phyloP scores from a whole-genome alignment of 2,797 vertebrate genomes.

The Florisuga fusca region DNA sequence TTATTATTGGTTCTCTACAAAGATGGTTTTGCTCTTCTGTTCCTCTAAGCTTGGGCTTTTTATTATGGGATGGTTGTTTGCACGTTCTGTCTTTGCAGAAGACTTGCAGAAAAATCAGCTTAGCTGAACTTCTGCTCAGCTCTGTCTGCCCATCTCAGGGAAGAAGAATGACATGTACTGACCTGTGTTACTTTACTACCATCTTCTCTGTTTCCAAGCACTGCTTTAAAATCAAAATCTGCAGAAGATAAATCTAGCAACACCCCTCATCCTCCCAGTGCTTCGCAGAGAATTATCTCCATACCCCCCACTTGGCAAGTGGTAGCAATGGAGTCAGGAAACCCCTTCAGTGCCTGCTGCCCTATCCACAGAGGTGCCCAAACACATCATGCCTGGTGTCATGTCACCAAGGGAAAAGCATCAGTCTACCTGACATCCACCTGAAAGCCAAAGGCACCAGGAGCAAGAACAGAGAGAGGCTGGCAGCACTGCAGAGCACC shows the following conservation, averaged over 20 bases:
- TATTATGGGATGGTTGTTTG: slow-evolving; percentile 40
- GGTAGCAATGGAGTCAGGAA: neutral
- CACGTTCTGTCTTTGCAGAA: slow-evolving; percentile 11
- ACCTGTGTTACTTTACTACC: neutral
- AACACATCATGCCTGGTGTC: neutral
- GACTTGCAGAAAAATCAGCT: neutral
- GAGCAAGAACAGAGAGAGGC: accelerated
- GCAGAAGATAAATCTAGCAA: neutral
- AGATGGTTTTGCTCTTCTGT: slow-evolving; percentile 1
- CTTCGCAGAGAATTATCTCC: neutral
- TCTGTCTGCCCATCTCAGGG: neutral
- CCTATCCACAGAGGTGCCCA: neutral
- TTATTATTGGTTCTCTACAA: neutral
- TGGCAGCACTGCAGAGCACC: no score
- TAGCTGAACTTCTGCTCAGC: neutral
- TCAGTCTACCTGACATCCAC: neutral
- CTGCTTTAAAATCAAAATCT: neutral
- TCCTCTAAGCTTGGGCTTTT: neutral
- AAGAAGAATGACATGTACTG: accelerated
- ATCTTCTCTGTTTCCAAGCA: neutral
- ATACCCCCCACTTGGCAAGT: neutral
- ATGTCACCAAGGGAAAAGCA: neutral
- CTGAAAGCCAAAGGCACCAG: neutral
- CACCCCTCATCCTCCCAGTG: neutral
- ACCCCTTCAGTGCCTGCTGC: accelerated